Percentiles rank a stretch among this genome's conserved stretches.
These are phyloP conservation scores for Lithophane leautieri DNA, from an alignment of 2,888 invertebrate species.

Conservation along the genomic window DNA sequence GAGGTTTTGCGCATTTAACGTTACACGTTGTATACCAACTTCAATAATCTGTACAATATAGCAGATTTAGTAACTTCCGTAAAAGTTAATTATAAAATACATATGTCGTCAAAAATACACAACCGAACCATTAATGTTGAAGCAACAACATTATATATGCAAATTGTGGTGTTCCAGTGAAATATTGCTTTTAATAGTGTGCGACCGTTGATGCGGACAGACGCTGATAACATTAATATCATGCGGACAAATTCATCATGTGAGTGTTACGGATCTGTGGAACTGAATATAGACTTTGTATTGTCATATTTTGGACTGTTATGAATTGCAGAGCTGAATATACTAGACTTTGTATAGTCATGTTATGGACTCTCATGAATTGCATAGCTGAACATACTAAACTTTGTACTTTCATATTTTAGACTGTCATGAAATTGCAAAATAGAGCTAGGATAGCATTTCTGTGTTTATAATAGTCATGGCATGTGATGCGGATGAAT, in stretches of 20 bases:
- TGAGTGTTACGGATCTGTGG: constrained; percentile 27
- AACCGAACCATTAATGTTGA: constrained; percentile 57
- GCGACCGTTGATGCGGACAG: constrained; percentile 69
- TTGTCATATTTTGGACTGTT: background rate
- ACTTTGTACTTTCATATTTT: constrained; percentile 7
- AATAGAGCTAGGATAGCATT: background rate
- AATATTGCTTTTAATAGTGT: constrained; percentile 72
- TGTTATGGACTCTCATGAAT: too few species aligned
- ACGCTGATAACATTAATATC: constrained; percentile 72
- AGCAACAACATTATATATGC: constrained; percentile 71
- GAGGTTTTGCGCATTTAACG: too few species aligned
- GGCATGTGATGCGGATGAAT: background rate
- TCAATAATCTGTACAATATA: background rate
- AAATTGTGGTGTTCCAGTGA: constrained; percentile 71
- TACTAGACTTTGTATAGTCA: too few species aligned
- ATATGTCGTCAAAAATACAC: constrained; percentile 42
- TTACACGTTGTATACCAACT: too few species aligned
- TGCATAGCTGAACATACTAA: too few species aligned
- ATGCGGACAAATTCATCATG: constrained; percentile 65
- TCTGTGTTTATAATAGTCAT: background rate
- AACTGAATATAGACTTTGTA: constrained; percentile 25
- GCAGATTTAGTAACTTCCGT: background rate
- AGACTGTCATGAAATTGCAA: background rate
- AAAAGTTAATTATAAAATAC: constrained; percentile 44
- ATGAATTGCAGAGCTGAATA: too few species aligned